Evolutionary conservation across 92 coral and sea anemone genomes (phyloP), one percentile per base, ranked within the genome.

Genomic region (Epizoanthus illoricatus): DNA sequence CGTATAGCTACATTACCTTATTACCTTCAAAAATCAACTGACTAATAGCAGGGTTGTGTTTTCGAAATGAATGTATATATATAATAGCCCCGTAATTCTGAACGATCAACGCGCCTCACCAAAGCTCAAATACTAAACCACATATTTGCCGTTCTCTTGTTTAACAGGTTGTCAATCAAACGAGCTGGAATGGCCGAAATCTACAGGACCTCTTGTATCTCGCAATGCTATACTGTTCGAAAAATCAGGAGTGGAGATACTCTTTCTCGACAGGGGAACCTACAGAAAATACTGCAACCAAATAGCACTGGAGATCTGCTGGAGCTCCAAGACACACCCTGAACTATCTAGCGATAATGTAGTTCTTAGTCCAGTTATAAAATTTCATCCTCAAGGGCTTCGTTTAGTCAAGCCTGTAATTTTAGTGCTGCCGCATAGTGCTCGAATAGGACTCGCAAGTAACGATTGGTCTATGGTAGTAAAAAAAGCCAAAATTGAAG

Each of bases 281-380:
- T 78, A 78, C 24, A 78, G 20, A 23, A 78, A 63, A 52, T 11
- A 78, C 17, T 2, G 21, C 15, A 49, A 78, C 42, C 61, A 63
- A 42, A 78, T 78, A 13, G 69, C 82, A 78, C 43, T 78, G 49
- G 82, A 78, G 55, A 63, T 17, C 9, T 23, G 42, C 55, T 78
- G 82, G 82, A 21, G 45, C 82, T 45, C 70, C 9, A 63, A 78
- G 54, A 19, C 42, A 45, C 71, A 78, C 61, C 43, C 71, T 13
- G 45, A 42, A 12, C 71, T 78, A 20, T 63, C 82, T 63, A 8
- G 59, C 3, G 57, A 54, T 68, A 89, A 91, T 62, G 85, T 90
- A 23, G 86, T 84, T 6, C 89, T 93, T 5, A 93, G 97, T 69
- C 94, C 97, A n/a, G 81, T 88, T 20, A 80, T 93, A 10, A 88